Evolutionary conservation across 1,140 invertebrate genomes (phyloP).

Genomic region (Parasteatoda tepidariorum): DNA sequence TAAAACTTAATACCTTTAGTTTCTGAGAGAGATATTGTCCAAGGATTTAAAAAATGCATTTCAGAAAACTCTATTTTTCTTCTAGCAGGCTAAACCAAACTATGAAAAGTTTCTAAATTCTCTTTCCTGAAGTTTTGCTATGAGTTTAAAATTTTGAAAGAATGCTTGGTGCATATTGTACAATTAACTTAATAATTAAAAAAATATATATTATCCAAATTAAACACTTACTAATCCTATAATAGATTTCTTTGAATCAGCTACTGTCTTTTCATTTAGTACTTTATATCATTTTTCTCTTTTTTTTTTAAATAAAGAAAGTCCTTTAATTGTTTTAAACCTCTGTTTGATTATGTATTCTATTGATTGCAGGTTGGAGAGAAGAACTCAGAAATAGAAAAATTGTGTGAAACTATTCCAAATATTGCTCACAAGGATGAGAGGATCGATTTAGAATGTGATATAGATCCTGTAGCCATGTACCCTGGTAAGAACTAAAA

Average conservation of each 20-base stretch:
- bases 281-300: not conserved
- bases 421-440: constrained; percentile 22
- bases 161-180: no score
- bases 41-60: no score
- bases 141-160: no score
- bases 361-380: constrained; percentile 69
- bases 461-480: constrained; percentile 28
- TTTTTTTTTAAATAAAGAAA: constrained; percentile 67
- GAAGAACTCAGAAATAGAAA: constrained; percentile 32
- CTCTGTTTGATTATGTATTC: not conserved
- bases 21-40: no score
- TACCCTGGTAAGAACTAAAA: constrained; percentile 50
- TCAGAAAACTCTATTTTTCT: no score
- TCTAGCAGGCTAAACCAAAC: no score
- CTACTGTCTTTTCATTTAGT: constrained; percentile 73
- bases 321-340: not conserved
- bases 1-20: no score
- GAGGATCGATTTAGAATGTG: not conserved
- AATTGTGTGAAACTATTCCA: constrained; percentile 47
- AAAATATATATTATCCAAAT: not conserved
- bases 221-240: not conserved
- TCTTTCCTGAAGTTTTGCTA: no score
- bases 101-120: no score
- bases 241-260: constrained; percentile 67
- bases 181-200: not conserved